Base-by-base conservation (phyloP, 2,888 invertebrate genomes). In the Idaea straminata region DNA sequence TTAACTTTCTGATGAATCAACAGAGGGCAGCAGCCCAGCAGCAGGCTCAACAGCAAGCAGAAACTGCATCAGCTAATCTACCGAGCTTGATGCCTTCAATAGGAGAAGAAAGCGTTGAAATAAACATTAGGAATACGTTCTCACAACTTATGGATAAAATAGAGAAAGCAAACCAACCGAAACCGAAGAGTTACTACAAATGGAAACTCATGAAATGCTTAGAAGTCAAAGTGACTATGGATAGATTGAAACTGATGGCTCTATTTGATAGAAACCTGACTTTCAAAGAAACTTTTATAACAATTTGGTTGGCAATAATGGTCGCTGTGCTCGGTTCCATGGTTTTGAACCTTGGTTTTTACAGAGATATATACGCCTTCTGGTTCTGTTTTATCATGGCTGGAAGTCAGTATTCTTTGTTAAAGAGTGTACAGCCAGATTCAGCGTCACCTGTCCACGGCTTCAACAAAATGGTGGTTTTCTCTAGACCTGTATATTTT, bases 361-460 rank as follows among this genome's bases (percentile, higher is more conserved):
- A 98, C 90, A 95, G 95, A 77, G 99, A 99, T 85, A 95, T 99
- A 64, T 96, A 96, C 78, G 97, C 99, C 15, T 97, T 99, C 85
- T 94, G 98, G 82, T 98, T 99, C 87, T 99, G 99, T 90, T 97
- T 99, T 77, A 97, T 99, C n/a, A 98, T 99, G 77, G 99, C 99
- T 0, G 97, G 98, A 15, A 98, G 99, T 80, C 99, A 99, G 87
- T 99, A 99, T 88, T 99, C 98, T 0, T 91, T 99, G 73, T 90
- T 99, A 72, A 99, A 99, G 91, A 99, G 99, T 74, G 99, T 99
- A 1, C 99, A 99, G 83, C 99, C 99, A 0, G 99, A 99, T 88
- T 98, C 99, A 0, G 97, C 99, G 0, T 99, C 99, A 3, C 99
- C 99, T 0, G 98, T 99, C 58, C 99, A 99, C 87, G 99, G 99